These are phyloP conservation scores for Globicephala melas DNA, from an alignment of 2,113 vertebrate genomes.

Conservation along the genomic window DNA sequence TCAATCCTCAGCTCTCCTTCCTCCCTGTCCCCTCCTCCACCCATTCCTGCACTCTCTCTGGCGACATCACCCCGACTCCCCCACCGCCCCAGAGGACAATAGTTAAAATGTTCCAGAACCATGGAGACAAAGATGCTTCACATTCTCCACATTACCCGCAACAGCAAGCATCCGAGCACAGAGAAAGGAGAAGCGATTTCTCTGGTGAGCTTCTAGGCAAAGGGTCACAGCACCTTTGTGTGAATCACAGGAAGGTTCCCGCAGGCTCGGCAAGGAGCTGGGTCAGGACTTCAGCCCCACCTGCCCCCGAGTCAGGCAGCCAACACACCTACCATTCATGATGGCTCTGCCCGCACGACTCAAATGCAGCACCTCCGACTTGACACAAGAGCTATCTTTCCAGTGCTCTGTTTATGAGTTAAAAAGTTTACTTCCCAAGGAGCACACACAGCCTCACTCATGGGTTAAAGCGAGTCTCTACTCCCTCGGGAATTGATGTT, in stretches of 20 bases:
- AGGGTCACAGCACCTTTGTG: not conserved
- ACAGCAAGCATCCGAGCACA: too few species aligned
- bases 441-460: not conserved
- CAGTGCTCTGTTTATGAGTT: not conserved
- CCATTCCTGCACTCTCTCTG: not conserved
- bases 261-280: accelerated
- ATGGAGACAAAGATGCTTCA: not conserved
- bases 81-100: not conserved
- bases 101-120: not conserved
- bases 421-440: not conserved
- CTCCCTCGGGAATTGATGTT: not conserved
- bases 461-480: not conserved
- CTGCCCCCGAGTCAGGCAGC: not conserved
- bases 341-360: accelerated
- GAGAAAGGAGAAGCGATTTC: not conserved
- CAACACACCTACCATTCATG: accelerated
- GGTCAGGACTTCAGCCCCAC: not conserved
- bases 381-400: not conserved
- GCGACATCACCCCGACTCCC: not conserved
- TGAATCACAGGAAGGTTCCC: not conserved
- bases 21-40: too few species aligned
- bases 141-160: not conserved
- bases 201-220: not conserved
- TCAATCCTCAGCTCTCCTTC: not conserved
- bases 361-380: accelerated